phyloP scores from a whole-genome alignment of 2,113 vertebrate species.

The Sphyrna mokarran region DNA sequence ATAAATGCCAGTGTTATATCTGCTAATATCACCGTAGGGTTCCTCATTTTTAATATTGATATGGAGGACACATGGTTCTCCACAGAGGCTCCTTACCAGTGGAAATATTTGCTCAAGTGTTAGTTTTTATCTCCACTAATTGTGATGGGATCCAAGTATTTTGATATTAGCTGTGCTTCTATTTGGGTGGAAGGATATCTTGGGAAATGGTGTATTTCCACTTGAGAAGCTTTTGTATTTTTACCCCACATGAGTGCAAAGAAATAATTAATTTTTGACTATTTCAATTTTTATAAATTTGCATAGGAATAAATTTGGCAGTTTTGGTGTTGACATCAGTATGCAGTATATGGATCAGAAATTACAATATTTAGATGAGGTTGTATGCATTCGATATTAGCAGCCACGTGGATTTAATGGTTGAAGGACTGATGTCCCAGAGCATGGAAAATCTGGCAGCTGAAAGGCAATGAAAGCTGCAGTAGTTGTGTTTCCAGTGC shows the following conservation, averaged over 20 bases:
- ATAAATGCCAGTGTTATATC: background rate
- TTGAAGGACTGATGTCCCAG: background rate
- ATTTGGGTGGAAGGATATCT: background rate
- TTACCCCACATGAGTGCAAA: background rate
- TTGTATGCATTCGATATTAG: background rate
- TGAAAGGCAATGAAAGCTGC: background rate
- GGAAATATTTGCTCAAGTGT: background rate
- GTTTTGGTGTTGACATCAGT: background rate
- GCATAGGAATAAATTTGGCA: background rate
- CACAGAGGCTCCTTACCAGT: background rate
- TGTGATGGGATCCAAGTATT: background rate
- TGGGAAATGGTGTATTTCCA: background rate
- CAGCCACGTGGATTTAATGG: background rate
- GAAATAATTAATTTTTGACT: background rate
- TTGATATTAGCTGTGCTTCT: background rate
- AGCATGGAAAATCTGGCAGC: background rate
- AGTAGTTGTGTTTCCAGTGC: background rate
- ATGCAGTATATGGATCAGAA: background rate
- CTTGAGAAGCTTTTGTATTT: background rate
- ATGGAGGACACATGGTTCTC: background rate
- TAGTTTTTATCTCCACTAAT: background rate
- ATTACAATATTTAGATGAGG: background rate
- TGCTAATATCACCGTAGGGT: background rate
- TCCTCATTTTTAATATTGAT: background rate
- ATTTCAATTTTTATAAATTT: background rate